Base-by-base conservation (phyloP, 1,140 invertebrate genomes). In the Armadillidium nasatum region DNA sequence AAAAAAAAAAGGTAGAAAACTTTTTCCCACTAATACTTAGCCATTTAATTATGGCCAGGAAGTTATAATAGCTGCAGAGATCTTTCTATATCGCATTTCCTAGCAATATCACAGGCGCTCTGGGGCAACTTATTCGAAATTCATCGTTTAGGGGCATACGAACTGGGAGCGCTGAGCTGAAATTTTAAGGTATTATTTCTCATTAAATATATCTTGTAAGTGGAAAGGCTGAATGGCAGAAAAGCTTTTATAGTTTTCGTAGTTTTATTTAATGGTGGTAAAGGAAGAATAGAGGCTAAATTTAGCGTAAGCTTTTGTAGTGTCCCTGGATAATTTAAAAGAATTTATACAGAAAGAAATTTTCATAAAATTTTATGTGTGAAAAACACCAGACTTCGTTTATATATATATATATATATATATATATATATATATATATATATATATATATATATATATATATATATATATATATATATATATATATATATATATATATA, bases 401-500 rank as follows among this genome's bases (percentile, higher is more conserved):
- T 15, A 3, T 15, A 60, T 19, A 60, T 60, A 60, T 19, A 60
- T 60, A 60, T 19, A 60, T 60, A 60, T 7, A 60, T 60, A 60
- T 19, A 60, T 60, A 60, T 19, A 60, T 60, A 60, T 60, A 60
- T 60, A 60, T 60, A 60, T 60, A 60, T 60, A 60, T 60, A 60
- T 60, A 60, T 60, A 60, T 60, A 60, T 60, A 60, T 60, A 60
- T 60, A 60, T 60, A 60, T 60, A 15, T 15, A 60, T 60, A 60
- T 60, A 60, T 60, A 60, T 60, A 60, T 60, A 33, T 60, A 60
- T 60, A 60, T 60, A 60, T 60, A 60, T 60, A 60, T 60, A 60
- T 60, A 60, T 60, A 60, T 60, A 60, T 60, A 60, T 60, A 60
- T 60, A 19, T 60, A 19, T 60, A 19, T 60, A 19, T 60, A 19